A percentile compares a stretch with the other conserved stretches of the same genome.
phyloP scores from a whole-genome alignment of 2,888 invertebrate genomes.

The Masnerella sp. region DNA sequence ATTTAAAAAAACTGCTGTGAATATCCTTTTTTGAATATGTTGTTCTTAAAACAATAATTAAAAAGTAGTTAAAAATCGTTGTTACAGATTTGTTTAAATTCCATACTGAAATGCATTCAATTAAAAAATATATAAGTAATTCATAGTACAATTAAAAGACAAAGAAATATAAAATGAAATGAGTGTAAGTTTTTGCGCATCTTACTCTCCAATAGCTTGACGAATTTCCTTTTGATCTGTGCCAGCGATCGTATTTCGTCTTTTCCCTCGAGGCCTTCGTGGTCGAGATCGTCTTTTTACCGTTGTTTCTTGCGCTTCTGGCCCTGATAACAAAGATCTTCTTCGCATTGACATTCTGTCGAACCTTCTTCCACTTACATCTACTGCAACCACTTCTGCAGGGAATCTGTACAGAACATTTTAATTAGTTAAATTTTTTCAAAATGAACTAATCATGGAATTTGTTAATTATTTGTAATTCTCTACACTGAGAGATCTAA shows the following conservation, averaged over 20 bases:
- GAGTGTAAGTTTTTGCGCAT: not conserved
- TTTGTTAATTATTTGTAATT: too few relatives aligned
- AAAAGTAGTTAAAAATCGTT: too few relatives aligned
- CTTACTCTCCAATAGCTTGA: slow-evolving; percentile 91
- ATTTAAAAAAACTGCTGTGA: too few relatives aligned
- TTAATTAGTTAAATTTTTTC: not conserved
- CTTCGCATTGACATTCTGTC: slow-evolving; percentile 92
- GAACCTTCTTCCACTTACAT: slow-evolving; percentile 92
- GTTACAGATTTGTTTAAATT: too few relatives aligned
- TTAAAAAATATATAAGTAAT: too few relatives aligned
- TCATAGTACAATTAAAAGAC: too few relatives aligned
- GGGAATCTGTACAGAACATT: slow-evolving; percentile 83
- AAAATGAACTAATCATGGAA: too few relatives aligned
- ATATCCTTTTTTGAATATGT: too few relatives aligned
- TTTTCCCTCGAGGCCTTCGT: slow-evolving; percentile 87
- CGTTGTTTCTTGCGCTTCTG: slow-evolving; percentile 67
- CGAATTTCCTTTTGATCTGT: slow-evolving; percentile 94
- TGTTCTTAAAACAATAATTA: too few relatives aligned
- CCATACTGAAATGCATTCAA: too few relatives aligned
- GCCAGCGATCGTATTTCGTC: slow-evolving; percentile 94
- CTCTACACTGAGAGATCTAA: too few relatives aligned
- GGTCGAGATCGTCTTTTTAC: slow-evolving; percentile 85
- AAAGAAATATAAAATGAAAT: too few relatives aligned
- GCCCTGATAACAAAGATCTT: slow-evolving; percentile 84
- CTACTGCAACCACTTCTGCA: slow-evolving; percentile 92